These are phyloP conservation scores for Borostomias antarcticus DNA, from an alignment of 2,797 vertebrate genomes.

Conservation along the genomic window DNA sequence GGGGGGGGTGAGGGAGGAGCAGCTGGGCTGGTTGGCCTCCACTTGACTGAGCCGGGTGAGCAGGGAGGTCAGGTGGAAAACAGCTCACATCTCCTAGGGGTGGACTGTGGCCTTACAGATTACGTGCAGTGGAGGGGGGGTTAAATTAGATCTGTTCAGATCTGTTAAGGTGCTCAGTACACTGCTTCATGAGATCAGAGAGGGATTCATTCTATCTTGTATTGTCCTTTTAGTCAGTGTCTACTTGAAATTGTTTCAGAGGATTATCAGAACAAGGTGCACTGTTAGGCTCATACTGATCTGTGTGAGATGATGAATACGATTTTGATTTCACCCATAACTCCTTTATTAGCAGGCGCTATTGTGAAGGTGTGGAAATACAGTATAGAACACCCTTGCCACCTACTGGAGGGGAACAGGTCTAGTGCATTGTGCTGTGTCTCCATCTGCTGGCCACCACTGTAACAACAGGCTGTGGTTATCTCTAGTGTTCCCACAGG, in stretches of 20 bases:
- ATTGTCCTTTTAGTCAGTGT: not conserved
- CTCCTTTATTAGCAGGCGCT: not conserved
- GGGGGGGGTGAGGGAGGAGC: not conserved
- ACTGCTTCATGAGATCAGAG: not conserved
- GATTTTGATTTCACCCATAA: not conserved
- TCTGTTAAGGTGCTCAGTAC: constrained; percentile 23
- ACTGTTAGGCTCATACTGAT: no score
- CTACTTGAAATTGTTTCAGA: not conserved
- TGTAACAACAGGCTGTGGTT: not conserved
- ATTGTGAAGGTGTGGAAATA: no score
- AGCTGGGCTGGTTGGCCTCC: constrained; percentile 8
- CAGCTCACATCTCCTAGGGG: constrained; percentile 13
- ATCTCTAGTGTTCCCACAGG: not conserved
- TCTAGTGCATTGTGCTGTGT: not conserved
- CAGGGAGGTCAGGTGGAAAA: constrained; percentile 44
- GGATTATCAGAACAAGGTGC: no score
- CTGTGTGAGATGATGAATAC: no score
- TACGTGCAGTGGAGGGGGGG: not conserved
- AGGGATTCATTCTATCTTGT: not conserved
- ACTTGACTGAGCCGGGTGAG: constrained; percentile 33
- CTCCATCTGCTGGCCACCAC: not conserved
- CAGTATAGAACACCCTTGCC: not conserved
- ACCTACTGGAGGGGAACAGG: not conserved
- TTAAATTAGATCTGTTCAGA: constrained; percentile 21
- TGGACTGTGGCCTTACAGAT: not conserved